Evolutionary conservation across 2,113 vertebrate genomes (phyloP).

Genomic region (Bubalus kerabau): DNA sequence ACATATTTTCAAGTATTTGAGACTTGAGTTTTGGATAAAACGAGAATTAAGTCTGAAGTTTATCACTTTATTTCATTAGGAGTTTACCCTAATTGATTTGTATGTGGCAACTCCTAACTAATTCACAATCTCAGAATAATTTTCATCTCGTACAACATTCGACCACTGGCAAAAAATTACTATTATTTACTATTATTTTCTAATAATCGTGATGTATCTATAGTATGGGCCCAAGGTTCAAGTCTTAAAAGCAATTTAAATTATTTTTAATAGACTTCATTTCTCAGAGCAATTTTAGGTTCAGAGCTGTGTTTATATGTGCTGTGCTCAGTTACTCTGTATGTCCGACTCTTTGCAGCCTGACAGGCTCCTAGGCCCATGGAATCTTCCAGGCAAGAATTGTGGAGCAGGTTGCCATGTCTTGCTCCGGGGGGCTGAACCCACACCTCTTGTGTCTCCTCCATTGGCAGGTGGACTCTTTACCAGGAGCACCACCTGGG

Average conservation of each 20-base stretch:
- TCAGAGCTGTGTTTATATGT: too few relatives aligned
- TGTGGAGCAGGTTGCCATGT: too few relatives aligned
- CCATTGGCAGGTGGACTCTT: too few relatives aligned
- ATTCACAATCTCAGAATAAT: conserved; percentile 5
- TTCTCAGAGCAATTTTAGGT: neutral
- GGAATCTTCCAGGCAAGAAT: too few relatives aligned
- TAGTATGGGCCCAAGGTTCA: neutral
- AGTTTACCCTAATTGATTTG: neutral
- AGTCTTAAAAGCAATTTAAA: neutral
- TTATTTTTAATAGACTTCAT: neutral
- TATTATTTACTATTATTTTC: neutral
- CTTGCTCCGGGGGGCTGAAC: too few relatives aligned
- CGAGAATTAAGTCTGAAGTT: neutral
- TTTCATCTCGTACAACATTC: neutral
- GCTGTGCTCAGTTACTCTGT: too few relatives aligned
- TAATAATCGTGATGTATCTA: neutral
- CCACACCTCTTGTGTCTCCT: too few relatives aligned
- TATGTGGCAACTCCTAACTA: neutral
- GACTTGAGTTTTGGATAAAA: conserved; percentile 29
- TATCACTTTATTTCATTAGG: conserved; percentile 12
- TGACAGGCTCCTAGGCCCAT: too few relatives aligned
- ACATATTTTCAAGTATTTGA: neutral
- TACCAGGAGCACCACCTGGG: too few relatives aligned
- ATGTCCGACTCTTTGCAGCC: too few relatives aligned
- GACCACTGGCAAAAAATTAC: neutral